These are phyloP conservation scores for Lamellibrachia luymesi DNA, from an alignment of 1,140 invertebrate genomes.

Conservation along the genomic window DNA sequence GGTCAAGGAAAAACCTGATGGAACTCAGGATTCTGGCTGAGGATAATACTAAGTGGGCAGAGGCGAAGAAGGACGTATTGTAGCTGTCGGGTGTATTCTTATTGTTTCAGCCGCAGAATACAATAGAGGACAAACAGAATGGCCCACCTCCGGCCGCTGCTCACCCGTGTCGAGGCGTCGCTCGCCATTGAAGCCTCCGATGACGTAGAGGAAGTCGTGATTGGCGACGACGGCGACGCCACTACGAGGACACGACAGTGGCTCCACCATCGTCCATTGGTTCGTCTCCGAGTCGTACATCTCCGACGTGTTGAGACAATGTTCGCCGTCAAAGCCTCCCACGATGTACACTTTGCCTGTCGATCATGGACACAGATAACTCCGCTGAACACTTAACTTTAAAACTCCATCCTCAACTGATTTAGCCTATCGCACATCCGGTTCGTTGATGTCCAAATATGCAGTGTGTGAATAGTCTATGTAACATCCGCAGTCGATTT, in stretches of 20 bases:
- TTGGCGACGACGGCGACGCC: constrained; percentile 53
- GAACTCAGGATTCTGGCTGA: too few relatives aligned
- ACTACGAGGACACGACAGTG: constrained; percentile 71
- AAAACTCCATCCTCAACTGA: too few relatives aligned
- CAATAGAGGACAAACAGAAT: too few relatives aligned
- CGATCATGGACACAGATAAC: constrained; percentile 50
- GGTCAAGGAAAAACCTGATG: too few relatives aligned
- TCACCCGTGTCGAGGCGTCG: constrained; percentile 50
- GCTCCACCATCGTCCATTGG: constrained; percentile 79
- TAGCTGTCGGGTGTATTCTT: too few relatives aligned
- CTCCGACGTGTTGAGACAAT: constrained; percentile 82
- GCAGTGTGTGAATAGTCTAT: too few relatives aligned
- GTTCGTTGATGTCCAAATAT: too few relatives aligned
- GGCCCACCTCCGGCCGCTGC: background rate
- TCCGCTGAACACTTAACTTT: background rate
- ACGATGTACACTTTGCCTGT: constrained; percentile 62
- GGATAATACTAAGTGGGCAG: too few relatives aligned
- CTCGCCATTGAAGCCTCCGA: constrained; percentile 62
- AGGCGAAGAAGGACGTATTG: too few relatives aligned
- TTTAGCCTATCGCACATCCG: too few relatives aligned
- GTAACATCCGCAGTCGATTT: too few relatives aligned
- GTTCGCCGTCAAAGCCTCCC: constrained; percentile 85
- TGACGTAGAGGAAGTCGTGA: constrained; percentile 56
- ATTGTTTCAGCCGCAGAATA: too few relatives aligned
- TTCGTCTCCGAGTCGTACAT: constrained; percentile 79